A percentile compares a stretch with the other conserved stretches of the same genome.
Conservation (phyloP, 2,113 vertebrate species). For the Onychostoma macrolepis region DNA sequence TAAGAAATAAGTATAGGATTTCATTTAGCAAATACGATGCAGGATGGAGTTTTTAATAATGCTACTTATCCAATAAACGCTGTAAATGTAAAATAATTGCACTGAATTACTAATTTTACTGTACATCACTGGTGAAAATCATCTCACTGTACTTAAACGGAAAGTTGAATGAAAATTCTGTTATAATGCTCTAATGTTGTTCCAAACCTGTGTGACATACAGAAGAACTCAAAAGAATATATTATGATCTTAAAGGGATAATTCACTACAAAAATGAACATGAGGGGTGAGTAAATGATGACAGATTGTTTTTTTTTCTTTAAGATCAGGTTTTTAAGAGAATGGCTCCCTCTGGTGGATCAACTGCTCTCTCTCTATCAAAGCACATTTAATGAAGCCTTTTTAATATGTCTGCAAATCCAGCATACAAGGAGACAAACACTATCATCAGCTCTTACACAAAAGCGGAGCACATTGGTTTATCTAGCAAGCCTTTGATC, state of each 20-base stretch:
- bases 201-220: no score
- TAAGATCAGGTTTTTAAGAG: not conserved
- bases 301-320: not conserved
- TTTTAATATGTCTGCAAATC: not conserved
- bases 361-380: not conserved
- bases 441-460: not conserved
- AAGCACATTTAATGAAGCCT: not conserved
- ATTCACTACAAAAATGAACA: not conserved
- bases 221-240: no score
- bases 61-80: not conserved
- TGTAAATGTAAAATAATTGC: not conserved
- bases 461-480: not conserved
- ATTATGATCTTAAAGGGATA: no score
- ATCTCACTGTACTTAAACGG: not conserved
- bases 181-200: no score
- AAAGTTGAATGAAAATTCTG: no score
- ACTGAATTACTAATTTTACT: not conserved
- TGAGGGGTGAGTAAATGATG: not conserved
- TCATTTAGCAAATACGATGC: not conserved
- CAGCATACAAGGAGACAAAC: not conserved
- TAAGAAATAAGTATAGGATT: no score
- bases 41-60: not conserved
- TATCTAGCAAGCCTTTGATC: slow-evolving; percentile 9
- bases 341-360: not conserved
- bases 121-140: not conserved